Base-by-base conservation (phyloP, 2,113 vertebrate species). In the Mormyrus iriodes region DNA sequence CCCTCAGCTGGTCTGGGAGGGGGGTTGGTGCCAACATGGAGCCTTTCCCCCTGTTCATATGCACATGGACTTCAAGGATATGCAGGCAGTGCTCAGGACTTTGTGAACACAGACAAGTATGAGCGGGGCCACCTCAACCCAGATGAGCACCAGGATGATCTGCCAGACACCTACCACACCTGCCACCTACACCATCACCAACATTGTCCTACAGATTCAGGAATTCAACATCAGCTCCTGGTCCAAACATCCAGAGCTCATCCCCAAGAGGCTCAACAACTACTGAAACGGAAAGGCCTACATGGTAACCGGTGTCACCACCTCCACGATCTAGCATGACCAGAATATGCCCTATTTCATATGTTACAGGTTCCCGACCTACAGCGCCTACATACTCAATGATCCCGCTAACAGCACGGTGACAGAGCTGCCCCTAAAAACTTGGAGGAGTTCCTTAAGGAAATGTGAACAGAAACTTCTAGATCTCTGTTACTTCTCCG, bases 61-160 rank as follows among this genome's bases (percentile, higher is more conserved):
- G 94, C 94, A 95, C 9, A 94, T 93, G 93, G 95, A 95, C 92
- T 94, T 95, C n/a, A 94, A 95, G 90, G 95, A 96, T 91, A 93
- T 90, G 12, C 95, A 95, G 90, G 94, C 95, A 0, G 92, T 95
- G 27, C 92, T 95, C 46, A 95, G 87, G 95, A 95, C 93, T 95
- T 93, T 0, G 91, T 92, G 0, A 93, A 95, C 8, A 94, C 94
- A 51, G 94, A 95, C 58, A 93, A 93, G 88, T 95, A 95, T 3
- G 93, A 95, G 52, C 94, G 94, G 0, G 93, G 93, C 21, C 95
- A 95, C 52, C 91, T 95, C 3, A 95, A 93, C 52, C 94, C 94
- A 0, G 95, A 94, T 3, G 92, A 95, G 90, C 95, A 95, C 69
- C 95, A 95, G 93, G 91, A 92, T 0, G 92, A 95, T 89, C 94